These are phyloP conservation scores for Blera fallax DNA, from an alignment of 2,888 invertebrate genomes.

Conservation along the genomic window DNA sequence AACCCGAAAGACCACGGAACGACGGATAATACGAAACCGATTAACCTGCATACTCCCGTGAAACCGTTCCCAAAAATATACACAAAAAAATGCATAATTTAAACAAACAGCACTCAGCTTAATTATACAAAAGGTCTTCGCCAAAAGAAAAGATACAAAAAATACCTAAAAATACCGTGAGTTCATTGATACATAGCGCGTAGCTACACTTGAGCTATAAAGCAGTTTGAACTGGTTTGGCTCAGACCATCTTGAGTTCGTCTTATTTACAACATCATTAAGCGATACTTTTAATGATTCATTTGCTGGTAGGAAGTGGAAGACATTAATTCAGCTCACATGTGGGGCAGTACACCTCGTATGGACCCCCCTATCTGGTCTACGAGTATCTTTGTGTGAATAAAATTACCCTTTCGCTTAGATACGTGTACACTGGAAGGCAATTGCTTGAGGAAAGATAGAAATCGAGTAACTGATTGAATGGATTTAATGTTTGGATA, in stretches of 20 bases:
- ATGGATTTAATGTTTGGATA: background rate
- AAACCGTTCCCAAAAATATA: background rate
- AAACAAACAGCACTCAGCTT: background rate
- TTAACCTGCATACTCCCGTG: background rate
- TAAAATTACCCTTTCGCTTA: background rate
- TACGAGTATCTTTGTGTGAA: background rate
- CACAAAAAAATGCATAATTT: background rate
- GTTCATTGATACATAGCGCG: conserved; percentile 35
- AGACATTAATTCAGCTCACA: background rate
- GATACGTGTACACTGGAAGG: background rate
- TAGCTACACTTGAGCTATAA: conserved; percentile 1
- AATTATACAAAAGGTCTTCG: background rate
- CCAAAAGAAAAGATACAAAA: background rate
- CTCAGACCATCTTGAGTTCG: background rate
- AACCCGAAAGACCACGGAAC: background rate
- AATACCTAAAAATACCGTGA: background rate
- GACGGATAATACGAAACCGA: background rate
- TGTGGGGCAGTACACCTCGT: no score
- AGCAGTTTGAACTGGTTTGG: conserved; percentile 11
- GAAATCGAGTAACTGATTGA: background rate
- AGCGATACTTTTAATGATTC: background rate
- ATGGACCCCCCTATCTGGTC: no score
- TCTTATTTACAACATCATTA: conserved; percentile 1
- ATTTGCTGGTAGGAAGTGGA: conserved; percentile 12
- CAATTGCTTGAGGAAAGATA: background rate